Percentiles rank a stretch among this genome's conserved stretches.
These are phyloP conservation scores for Desoria tigrina DNA, from an alignment of 2,888 invertebrate genomes.

Conservation along the genomic window DNA sequence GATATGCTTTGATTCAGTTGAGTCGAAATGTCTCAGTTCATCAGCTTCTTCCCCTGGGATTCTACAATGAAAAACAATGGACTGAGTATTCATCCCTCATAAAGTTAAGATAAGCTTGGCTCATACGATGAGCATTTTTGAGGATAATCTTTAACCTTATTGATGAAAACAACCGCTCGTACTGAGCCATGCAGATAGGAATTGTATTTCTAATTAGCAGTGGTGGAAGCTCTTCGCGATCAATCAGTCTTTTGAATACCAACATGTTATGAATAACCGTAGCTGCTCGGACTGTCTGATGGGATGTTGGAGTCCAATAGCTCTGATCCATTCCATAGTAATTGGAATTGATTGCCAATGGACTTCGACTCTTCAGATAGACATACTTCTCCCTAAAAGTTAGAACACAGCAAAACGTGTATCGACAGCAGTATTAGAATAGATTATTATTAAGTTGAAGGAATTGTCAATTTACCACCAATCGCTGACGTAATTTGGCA, in stretches of 20 bases:
- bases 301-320: constrained; percentile 57
- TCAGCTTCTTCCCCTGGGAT: constrained; percentile 59
- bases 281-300: constrained; percentile 57
- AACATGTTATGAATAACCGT: constrained; percentile 57
- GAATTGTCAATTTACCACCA: constrained; percentile 59
- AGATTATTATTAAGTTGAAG: background rate
- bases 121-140: no score
- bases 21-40: constrained; percentile 57
- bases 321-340: constrained; percentile 61
- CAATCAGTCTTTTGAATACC: constrained; percentile 57
- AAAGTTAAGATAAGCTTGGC: no score
- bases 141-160: constrained; percentile 56
- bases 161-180: constrained; percentile 59
- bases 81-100: background rate
- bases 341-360: constrained; percentile 60
- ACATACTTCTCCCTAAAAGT: constrained; percentile 60
- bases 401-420: constrained; percentile 15
- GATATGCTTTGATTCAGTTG: constrained; percentile 58
- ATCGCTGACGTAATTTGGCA: constrained; percentile 60
- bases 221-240: constrained; percentile 59
- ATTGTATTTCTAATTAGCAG: constrained; percentile 59
- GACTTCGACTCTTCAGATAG: constrained; percentile 58
- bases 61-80: constrained; percentile 54
- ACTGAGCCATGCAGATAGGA: constrained; percentile 61
- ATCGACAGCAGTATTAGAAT: no score